Evolutionary conservation across 2,888 invertebrate species (phyloP).

Genomic region (Oeneis ivallda): DNA sequence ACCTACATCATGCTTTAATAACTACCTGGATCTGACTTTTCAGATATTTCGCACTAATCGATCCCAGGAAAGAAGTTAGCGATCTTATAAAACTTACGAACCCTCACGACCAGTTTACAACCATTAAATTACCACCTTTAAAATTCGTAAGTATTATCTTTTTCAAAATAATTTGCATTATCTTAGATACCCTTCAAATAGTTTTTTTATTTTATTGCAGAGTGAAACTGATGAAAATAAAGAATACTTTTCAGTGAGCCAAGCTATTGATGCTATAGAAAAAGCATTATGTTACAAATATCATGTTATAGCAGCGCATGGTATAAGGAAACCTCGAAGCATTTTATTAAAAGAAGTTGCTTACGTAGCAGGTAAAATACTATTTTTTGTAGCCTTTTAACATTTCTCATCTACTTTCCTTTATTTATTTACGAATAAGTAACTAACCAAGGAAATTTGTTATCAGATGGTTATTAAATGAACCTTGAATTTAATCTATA

Average conservation of each 20-base stretch:
- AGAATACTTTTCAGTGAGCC: slow-evolving; percentile 3
- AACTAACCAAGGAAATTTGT: not conserved
- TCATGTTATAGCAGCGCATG: slow-evolving; percentile 13
- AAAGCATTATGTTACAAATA: slow-evolving; percentile 28
- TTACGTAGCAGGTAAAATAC: slow-evolving; percentile 18
- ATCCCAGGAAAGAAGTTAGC: slow-evolving; percentile 6
- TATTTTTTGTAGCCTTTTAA: not conserved
- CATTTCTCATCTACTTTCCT: not conserved
- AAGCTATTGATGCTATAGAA: slow-evolving; percentile 23
- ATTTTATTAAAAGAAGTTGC: slow-evolving; percentile 23
- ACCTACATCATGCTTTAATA: not conserved
- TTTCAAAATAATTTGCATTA: not conserved
- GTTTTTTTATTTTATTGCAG: slow-evolving; percentile 1
- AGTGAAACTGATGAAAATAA: not conserved
- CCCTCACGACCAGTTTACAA: slow-evolving; percentile 10
- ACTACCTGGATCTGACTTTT: slow-evolving; percentile 7
- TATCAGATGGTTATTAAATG: not conserved
- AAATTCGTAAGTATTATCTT: slow-evolving; percentile 8
- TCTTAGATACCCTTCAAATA: not conserved
- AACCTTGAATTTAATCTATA: not conserved
- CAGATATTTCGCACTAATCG: slow-evolving; percentile 30
- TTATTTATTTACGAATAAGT: no score
- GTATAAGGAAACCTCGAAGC: not conserved
- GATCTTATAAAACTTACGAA: not conserved
- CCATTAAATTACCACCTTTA: slow-evolving; percentile 22